These are phyloP conservation scores for Orgyia antiqua DNA, from an alignment of 2,888 invertebrate species.

Conservation along the genomic window DNA sequence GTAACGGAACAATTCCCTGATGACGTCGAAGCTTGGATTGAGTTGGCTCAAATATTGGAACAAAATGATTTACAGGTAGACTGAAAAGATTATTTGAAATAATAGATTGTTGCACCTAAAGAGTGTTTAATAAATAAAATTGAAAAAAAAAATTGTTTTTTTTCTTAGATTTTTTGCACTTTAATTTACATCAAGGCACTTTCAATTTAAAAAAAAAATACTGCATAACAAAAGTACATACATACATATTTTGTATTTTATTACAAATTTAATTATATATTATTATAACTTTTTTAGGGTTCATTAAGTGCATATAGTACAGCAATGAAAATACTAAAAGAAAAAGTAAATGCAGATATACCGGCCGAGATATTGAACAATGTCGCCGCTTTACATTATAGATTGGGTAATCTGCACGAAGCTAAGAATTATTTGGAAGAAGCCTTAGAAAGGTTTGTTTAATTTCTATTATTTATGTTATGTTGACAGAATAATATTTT, in stretches of 20 bases:
- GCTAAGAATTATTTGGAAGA: slow-evolving; percentile 91
- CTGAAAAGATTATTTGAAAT: too few relatives aligned
- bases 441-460: slow-evolving; percentile 80
- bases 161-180: too few relatives aligned
- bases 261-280: too few relatives aligned
- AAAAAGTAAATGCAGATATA: slow-evolving; percentile 95
- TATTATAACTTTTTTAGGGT: too few relatives aligned
- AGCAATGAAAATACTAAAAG: slow-evolving; percentile 93
- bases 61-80: slow-evolving; percentile 89
- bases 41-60: slow-evolving; percentile 98
- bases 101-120: too few relatives aligned
- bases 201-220: too few relatives aligned
- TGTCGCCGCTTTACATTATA: slow-evolving; percentile 95
- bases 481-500: neutral
- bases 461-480: too few relatives aligned
- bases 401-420: slow-evolving; percentile 90
- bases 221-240: too few relatives aligned
- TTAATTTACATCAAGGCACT: too few relatives aligned
- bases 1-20: slow-evolving; percentile 98
- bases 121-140: too few relatives aligned
- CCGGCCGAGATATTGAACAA: slow-evolving; percentile 99
- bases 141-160: too few relatives aligned
- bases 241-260: too few relatives aligned
- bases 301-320: slow-evolving; percentile 95
- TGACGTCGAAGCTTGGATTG: slow-evolving; percentile 99